Percentiles rank a stretch among this genome's conserved stretches.
phyloP scores from a whole-genome alignment of 35 echinoderm and acorn worm species.

The Heliocidaris tuberculata region DNA sequence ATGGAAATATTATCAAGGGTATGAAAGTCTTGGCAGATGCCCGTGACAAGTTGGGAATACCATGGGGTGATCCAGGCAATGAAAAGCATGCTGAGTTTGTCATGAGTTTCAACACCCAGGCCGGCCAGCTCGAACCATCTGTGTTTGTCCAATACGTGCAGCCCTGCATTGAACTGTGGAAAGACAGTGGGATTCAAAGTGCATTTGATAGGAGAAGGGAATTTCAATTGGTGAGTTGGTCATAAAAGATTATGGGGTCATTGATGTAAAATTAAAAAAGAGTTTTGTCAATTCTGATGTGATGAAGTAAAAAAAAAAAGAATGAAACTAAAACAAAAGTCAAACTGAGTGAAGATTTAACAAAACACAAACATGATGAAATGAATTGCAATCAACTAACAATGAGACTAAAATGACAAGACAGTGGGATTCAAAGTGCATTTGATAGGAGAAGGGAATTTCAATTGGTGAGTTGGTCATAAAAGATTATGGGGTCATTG shows the following conservation, averaged over 20 bases:
- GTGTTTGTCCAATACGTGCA: slow-evolving; percentile 83
- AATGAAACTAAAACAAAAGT: too few species aligned
- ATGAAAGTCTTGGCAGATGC: slow-evolving; percentile 97
- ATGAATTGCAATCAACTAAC: too few species aligned
- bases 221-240: slow-evolving; percentile 94
- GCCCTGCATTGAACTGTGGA: slow-evolving; percentile 74
- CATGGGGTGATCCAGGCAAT: slow-evolving; percentile 82
- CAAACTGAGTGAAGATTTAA: too few species aligned
- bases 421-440: slow-evolving; percentile 83
- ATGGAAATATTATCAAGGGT: slow-evolving; percentile 94
- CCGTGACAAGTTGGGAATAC: slow-evolving; percentile 86
- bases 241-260: not conserved
- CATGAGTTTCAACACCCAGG: slow-evolving; percentile 77
- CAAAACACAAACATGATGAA: too few species aligned
- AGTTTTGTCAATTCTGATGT: not conserved
- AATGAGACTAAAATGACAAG: too few species aligned
- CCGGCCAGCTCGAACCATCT: slow-evolving; percentile 61
- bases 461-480: slow-evolving; percentile 85
- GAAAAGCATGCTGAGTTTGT: slow-evolving; percentile 65
- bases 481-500: not conserved
- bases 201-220: slow-evolving; percentile 91
- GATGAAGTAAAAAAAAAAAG: too few species aligned
- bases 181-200: slow-evolving; percentile 82
- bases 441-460: slow-evolving; percentile 94
- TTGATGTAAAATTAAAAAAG: not conserved